A percentile compares a stretch with the other conserved stretches of the same genome.
Evolutionary conservation across 2,113 vertebrate species (phyloP).

Genomic region (Meriones unguiculatus): DNA sequence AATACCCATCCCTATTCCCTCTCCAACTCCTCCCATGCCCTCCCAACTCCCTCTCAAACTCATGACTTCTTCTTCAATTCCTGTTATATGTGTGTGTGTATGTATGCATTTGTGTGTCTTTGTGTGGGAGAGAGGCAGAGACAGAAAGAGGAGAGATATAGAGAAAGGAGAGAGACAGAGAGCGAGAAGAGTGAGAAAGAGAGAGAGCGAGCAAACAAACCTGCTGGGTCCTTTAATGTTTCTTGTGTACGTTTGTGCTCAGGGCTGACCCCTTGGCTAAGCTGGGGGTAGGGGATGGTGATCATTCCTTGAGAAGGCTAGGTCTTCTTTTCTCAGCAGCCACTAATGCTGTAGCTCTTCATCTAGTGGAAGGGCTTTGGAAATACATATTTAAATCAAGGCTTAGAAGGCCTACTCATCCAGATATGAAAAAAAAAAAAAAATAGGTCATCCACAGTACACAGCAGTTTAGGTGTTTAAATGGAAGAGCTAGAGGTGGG

Average conservation of each 20-base stretch:
- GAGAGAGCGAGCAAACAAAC: neutral
- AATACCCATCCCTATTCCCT: neutral
- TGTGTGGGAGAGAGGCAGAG: neutral
- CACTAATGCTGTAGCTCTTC: neutral
- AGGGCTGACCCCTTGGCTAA: neutral
- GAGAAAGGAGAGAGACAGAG: neutral
- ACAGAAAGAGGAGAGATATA: neutral
- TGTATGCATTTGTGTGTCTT: too few species aligned
- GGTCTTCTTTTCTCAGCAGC: too few species aligned
- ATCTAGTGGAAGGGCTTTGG: neutral
- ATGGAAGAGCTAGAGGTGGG: neutral
- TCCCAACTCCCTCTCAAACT: neutral
- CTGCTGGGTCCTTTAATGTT: neutral
- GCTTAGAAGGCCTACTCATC: neutral
- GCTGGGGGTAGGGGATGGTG: neutral
- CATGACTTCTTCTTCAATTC: neutral
- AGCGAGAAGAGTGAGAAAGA: neutral
- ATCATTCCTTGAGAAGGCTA: neutral
- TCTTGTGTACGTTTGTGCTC: neutral
- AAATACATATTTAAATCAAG: neutral
- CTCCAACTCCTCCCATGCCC: neutral
- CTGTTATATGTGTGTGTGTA: neutral
- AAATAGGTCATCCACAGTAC: neutral
- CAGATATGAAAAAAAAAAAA: neutral
- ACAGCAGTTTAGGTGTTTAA: neutral